Evolutionary conservation across 2,113 vertebrate genomes (phyloP).

Genomic region (Microtus richardsoni): DNA sequence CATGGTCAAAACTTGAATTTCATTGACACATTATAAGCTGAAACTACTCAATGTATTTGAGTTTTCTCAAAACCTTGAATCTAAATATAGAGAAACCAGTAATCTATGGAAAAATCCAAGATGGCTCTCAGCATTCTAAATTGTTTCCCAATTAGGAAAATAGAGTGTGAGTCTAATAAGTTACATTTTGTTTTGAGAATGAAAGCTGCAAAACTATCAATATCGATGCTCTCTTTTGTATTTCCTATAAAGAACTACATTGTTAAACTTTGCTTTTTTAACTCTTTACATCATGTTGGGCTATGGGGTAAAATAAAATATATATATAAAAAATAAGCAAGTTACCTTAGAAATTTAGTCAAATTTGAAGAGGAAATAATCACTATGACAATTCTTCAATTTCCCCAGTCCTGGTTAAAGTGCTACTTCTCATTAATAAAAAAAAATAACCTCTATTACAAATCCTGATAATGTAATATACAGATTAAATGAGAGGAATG

Average conservation of each 20-base stretch:
- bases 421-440: neutral
- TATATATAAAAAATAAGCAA: neutral
- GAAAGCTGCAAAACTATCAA: neutral
- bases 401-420: neutral
- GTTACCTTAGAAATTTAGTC: constrained; percentile 19
- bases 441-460: neutral
- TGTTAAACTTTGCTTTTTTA: neutral
- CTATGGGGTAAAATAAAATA: neutral
- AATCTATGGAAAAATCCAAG: neutral
- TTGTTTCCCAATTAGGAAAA: neutral
- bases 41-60: neutral
- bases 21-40: neutral
- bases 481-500: neutral
- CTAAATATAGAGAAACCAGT: neutral
- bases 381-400: neutral
- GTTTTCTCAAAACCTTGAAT: neutral
- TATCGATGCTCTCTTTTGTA: neutral
- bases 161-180: neutral
- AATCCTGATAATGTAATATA: neutral
- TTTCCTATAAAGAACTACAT: neutral
- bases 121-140: neutral
- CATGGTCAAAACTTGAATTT: neutral
- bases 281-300: neutral
- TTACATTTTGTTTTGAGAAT: constrained; percentile 22
- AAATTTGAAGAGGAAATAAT: neutral